Evolutionary conservation across 2,797 vertebrate species (phyloP).

Genomic region (Lacerta agilis): DNA sequence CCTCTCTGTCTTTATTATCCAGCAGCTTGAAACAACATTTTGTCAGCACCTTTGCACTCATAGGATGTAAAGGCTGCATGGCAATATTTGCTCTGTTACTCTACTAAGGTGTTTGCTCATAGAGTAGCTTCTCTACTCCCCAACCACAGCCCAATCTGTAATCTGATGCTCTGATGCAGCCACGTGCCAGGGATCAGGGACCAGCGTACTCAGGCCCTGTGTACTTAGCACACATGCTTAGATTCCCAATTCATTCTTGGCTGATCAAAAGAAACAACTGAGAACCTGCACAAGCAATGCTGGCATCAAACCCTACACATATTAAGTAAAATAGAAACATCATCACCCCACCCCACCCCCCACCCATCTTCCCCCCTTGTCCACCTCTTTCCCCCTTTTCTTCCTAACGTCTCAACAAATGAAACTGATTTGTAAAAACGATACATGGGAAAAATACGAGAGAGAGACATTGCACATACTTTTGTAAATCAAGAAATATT

Average conservation of each 20-base stretch:
- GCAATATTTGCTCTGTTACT: not conserved
- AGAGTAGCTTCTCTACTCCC: not conserved
- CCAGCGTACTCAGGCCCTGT: rapidly evolving
- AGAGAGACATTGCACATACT: no score
- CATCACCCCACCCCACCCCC: no score
- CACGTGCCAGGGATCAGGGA: not conserved
- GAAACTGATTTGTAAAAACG: no score
- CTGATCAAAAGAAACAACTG: not conserved
- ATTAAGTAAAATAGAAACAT: no score
- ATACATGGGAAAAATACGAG: no score
- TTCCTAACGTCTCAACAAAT: no score
- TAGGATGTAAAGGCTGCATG: not conserved
- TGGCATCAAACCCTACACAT: no score
- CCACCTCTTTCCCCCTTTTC: no score
- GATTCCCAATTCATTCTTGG: not conserved
- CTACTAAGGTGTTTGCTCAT: not conserved
- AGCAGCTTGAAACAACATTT: not conserved
- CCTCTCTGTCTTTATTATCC: not conserved
- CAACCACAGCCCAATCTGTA: not conserved
- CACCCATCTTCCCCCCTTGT: no score
- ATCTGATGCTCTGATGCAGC: not conserved
- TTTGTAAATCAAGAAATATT: no score
- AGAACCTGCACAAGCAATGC: no score
- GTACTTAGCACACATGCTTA: not conserved
- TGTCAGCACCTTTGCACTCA: not conserved